These are phyloP conservation scores for Chionomys nivalis DNA, from an alignment of 2,113 vertebrate genomes.

Conservation along the genomic window DNA sequence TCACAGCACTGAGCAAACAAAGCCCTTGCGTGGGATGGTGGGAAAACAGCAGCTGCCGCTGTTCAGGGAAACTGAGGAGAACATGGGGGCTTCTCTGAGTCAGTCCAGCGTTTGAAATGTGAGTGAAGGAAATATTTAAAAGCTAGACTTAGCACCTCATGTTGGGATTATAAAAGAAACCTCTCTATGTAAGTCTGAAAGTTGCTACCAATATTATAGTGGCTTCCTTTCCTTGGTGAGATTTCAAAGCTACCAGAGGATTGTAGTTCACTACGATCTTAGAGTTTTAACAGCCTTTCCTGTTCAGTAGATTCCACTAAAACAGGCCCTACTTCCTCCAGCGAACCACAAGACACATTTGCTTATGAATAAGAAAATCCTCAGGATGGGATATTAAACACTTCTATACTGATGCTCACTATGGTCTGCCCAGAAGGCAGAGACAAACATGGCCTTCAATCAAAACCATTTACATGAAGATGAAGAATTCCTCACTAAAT, in stretches of 20 bases:
- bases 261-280: conserved; percentile 17
- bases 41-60: background rate
- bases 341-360: conserved; percentile 6
- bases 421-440: background rate
- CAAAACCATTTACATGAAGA: conserved; percentile 57
- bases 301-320: conserved; percentile 28
- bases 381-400: conserved; percentile 24
- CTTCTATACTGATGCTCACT: background rate
- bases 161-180: background rate
- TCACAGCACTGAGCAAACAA: background rate
- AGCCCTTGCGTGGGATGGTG: background rate
- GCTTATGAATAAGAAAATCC: conserved; percentile 46
- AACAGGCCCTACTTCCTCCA: background rate
- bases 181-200: conserved; percentile 19
- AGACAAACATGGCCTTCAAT: conserved; percentile 21
- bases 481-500: conserved; percentile 19
- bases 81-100: background rate
- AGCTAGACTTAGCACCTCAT: background rate
- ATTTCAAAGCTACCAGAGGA: conserved; percentile 40
- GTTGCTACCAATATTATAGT: conserved; percentile 12
- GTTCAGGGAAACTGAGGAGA: background rate
- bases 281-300: conserved; percentile 17
- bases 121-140: background rate
- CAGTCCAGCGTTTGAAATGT: background rate
- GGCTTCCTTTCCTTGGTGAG: conserved; percentile 47